Evolutionary conservation across 2,113 vertebrate genomes (phyloP), one percentile per base, ranked within the genome.

Genomic region (Ophthalmolycus amberensis): DNA sequence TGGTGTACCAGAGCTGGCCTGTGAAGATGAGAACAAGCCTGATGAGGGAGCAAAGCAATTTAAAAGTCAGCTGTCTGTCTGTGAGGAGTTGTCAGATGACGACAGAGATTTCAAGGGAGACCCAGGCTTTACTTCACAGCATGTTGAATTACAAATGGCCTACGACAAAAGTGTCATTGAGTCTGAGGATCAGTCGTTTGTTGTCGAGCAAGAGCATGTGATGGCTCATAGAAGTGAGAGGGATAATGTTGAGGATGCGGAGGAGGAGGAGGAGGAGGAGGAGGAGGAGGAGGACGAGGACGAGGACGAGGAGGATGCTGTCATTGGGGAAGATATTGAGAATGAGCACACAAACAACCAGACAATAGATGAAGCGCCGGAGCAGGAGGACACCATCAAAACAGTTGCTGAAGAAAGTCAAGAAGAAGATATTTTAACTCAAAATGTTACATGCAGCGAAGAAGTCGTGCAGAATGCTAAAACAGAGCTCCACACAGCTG

Each of bases 381-480:
- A 62, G 27, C 25, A 56, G 40, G 64, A 77, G 22, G 25, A 64
- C 1, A 0, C 29, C 48, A 52, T 62, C 8, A 7, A 50, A 37
- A 44, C 54, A 25, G 22, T 70, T 11, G 50, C 42, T 64, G 83
- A 82, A 22, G 65, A 32, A 20, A 1, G 27, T 38, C 34, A 70
- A 62, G 64, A 60, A 37, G 68, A 76, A 50, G 38, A 75, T 2
- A 2, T 58, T 52, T 64, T 76, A 50, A 78, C 27, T 40, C 12
- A 66, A n/a, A 1, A 8, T 71, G 29, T 60, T 29, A 5, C 16
- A n/a, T 22, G 4, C 54, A 27, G 50, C 2, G 15, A 63, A 64
- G 78, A 60, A 6, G 2, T 27, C 0, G 0, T 37, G 66, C 50
- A 66, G 22, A 66, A 18, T n/a, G 25, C 15, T 50, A 22, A 68